Conservation (phyloP, 1,140 invertebrate genomes). For the Aphelenchoides besseyi region DNA sequence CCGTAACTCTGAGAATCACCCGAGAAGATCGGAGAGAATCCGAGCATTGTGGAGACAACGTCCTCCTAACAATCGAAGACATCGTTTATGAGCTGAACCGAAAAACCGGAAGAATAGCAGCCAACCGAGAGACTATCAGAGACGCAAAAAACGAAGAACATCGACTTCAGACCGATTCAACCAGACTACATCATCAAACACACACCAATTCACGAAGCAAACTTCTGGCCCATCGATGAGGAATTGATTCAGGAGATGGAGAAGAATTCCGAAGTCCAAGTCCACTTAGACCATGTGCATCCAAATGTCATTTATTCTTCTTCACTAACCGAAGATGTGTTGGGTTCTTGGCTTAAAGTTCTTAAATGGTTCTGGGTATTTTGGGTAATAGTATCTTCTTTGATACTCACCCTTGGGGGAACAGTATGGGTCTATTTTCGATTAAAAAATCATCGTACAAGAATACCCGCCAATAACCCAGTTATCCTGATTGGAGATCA, state of each 20-base stretch:
- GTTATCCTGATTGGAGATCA: no score
- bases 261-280: background rate
- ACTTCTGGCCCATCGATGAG: background rate
- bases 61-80: background rate
- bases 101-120: background rate
- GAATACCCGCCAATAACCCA: no score
- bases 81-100: background rate
- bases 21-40: background rate
- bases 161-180: background rate
- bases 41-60: background rate
- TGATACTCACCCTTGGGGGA: background rate
- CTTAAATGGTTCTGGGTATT: background rate
- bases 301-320: background rate
- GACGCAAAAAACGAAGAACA: background rate
- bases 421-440: no score
- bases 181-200: background rate
- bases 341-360: background rate
- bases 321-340: background rate
- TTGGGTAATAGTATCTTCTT: background rate
- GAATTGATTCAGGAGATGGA: background rate
- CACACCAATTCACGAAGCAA: background rate
- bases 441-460: no score
- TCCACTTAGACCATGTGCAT: background rate
- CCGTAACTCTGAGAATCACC: background rate
- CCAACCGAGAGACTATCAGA: background rate